Base-by-base conservation (phyloP, 2,113 vertebrate genomes). In the Mus musculus region DNA sequence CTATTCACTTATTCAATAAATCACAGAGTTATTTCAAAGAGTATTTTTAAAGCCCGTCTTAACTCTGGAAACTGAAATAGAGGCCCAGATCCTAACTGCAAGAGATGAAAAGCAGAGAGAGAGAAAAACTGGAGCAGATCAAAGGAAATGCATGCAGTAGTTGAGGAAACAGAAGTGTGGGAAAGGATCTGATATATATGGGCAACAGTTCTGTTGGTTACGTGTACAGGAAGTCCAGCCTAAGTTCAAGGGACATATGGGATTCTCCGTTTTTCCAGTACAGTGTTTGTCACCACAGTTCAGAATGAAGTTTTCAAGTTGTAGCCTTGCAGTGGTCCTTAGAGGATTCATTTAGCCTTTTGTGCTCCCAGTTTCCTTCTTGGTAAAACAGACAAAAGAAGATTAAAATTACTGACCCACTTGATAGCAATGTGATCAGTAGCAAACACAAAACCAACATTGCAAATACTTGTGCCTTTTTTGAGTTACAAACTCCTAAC, bases 1-100 rank as follows among this genome's bases (percentile, higher is more conserved):
- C 12, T 7, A 56, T 77, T 92, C 61, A 52, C 91, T 94, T 49
- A 75, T 78, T 93, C 77, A 93, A 95, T 93, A 93, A 75, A 92
- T 92, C 56, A 94, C 28, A 8, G 42, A 22, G 28, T 5, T 89
- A 33, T 88, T 92, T 93, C 6, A 93, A 81, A 89, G 13, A 80
- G n/a, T 71, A 20, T 86, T 67, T 82, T 8, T 46, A 19, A 95
- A 88, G 16, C 0, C 19, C n/a, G 0, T 78, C 12, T 52, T 85
- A 61, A 61, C 10, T 61, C 69, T 92, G 71, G 54, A 7, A 59
- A 78, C 13, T 77, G 28, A 97, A 89, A 87, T 7, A 82, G 46
- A 88, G 10, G 80, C 26, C 22, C 33, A 69, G 12, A 12, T 95
- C 33, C 22, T 77, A 54, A 86, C 5, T 77, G 6, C 6, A 75